Conservation (phyloP, 2,797 vertebrate species). For the Sebastolobus altivelis region DNA sequence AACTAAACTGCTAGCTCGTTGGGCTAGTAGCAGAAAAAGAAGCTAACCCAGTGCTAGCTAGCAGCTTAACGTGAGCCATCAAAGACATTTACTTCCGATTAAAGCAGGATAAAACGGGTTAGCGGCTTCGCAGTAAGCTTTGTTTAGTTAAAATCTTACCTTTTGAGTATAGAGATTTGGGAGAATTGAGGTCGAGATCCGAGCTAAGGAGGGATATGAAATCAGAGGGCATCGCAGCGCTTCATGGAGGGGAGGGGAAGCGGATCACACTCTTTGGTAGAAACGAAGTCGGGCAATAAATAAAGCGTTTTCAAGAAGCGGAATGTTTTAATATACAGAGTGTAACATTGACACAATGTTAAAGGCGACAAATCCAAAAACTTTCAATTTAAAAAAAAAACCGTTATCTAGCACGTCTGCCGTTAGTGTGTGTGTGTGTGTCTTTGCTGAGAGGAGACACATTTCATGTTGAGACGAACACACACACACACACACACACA, state of each 20-base stretch:
- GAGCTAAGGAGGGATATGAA: conserved; percentile 97
- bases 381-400: conserved; percentile 53
- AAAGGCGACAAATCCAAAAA: conserved; percentile 50
- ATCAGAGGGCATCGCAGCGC: conserved; percentile 98
- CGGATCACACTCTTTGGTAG: conserved; percentile 76
- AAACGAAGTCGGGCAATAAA: conserved; percentile 68
- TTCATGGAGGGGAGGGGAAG: conserved; percentile 86
- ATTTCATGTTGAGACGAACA: conserved; percentile 62
- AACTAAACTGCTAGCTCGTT: conserved; percentile 72
- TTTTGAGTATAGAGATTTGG: conserved; percentile 96
- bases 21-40: conserved; percentile 70
- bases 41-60: conserved; percentile 77
- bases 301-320: conserved; percentile 54
- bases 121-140: background rate
- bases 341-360: conserved; percentile 45
- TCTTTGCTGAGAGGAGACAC: conserved; percentile 68
- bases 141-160: conserved; percentile 83
- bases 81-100: conserved; percentile 34
- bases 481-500: conserved; percentile 58
- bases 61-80: conserved; percentile 70
- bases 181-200: conserved; percentile 96
- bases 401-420: conserved; percentile 57
- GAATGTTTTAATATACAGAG: conserved; percentile 64
- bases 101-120: conserved; percentile 23
- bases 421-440: conserved; percentile 47